A percentile compares a stretch with the other conserved stretches of the same genome.
Evolutionary conservation across 2,797 vertebrate species (phyloP).

Genomic region (Sardinella longiceps): DNA sequence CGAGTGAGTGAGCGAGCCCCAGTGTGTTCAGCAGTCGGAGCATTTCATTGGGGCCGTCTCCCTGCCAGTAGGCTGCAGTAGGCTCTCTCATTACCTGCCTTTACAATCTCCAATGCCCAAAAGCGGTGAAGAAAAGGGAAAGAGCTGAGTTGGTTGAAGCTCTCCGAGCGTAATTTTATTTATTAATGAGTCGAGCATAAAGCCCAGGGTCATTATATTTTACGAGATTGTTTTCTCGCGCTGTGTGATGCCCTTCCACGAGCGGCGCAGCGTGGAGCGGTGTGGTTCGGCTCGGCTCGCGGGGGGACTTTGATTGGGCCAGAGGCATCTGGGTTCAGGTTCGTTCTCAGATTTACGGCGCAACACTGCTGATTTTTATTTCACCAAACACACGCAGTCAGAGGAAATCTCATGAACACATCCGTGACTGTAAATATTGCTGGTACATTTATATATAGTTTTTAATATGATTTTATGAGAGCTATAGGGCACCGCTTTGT

Average conservation of each 20-base stretch:
- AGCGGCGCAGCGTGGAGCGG: not conserved
- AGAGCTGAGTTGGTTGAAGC: slow-evolving; percentile 21
- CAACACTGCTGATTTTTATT: not conserved
- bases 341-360: slow-evolving; percentile 4
- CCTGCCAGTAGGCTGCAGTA: too few relatives aligned
- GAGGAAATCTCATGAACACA: slow-evolving; percentile 22
- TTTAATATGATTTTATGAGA: slow-evolving; percentile 10
- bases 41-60: too few relatives aligned
- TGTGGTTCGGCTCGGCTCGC: not conserved
- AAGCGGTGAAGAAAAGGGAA: slow-evolving; percentile 6
- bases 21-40: too few relatives aligned
- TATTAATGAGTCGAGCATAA: slow-evolving; percentile 34
- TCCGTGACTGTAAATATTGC: slow-evolving; percentile 2
- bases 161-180: slow-evolving; percentile 16
- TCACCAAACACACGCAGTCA: not conserved
- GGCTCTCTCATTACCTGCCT: slow-evolving; percentile 20
- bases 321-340: slow-evolving; percentile 41
- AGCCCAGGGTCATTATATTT: slow-evolving; percentile 51
- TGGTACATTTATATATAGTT: not conserved
- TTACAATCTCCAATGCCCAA: slow-evolving; percentile 40
- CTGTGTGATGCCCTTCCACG: slow-evolving; percentile 41
- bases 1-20: too few relatives aligned
- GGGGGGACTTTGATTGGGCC: not conserved
- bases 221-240: slow-evolving; percentile 42
- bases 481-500: not conserved